phyloP scores from a whole-genome alignment of 2,797 vertebrate genomes.

The Limnodromus scolopaceus region DNA sequence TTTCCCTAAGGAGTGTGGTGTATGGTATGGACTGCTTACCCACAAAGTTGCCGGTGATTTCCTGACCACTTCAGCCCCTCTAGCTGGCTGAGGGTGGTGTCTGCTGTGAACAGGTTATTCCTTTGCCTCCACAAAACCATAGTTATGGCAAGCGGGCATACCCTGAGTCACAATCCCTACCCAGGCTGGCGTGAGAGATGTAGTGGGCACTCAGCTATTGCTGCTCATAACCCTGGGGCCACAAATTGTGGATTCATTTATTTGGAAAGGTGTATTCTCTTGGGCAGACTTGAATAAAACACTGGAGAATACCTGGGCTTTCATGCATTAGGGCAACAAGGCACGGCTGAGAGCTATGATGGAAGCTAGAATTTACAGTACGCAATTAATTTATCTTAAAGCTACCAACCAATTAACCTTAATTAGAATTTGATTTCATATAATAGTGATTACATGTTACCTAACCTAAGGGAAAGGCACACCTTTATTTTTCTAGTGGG shows the following conservation, averaged over 20 bases:
- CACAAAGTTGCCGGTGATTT: not conserved
- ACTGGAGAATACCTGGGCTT: not conserved
- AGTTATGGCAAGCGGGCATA: not conserved
- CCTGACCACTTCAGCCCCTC: not conserved
- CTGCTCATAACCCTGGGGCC: not conserved
- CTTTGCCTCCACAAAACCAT: not conserved
- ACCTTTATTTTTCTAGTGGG: not conserved
- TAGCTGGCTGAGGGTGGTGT: not conserved
- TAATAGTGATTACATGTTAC: not conserved
- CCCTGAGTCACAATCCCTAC: not conserved
- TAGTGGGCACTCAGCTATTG: not conserved
- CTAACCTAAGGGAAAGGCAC: not conserved
- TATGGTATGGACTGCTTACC: not conserved
- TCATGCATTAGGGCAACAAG: not conserved
- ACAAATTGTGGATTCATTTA: not conserved
- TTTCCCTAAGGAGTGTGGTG: not conserved
- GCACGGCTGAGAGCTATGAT: not conserved
- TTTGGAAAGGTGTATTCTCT: not conserved
- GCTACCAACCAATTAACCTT: not conserved
- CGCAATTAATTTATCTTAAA: not conserved
- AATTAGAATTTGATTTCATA: conserved; percentile 4
- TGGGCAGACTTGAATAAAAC: not conserved
- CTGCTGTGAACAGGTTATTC: not conserved
- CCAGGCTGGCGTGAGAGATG: not conserved
- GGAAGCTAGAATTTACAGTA: not conserved